These are phyloP conservation scores for Procavia capensis DNA, from an alignment of 2,113 vertebrate genomes.

Conservation along the genomic window DNA sequence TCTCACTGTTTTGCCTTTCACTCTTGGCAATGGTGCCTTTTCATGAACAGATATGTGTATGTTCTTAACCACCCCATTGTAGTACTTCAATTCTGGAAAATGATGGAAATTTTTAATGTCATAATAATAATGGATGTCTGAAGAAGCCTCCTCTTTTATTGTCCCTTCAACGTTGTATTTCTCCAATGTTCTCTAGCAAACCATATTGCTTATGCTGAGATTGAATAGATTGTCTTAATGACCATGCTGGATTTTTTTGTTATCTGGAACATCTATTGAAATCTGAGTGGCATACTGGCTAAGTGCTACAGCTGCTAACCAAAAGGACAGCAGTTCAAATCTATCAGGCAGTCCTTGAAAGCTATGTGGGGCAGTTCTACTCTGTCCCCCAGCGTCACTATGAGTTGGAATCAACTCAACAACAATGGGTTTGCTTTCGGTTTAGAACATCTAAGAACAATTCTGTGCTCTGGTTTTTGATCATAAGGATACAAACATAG, in stretches of 20 bases:
- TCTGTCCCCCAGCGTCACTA: too few relatives aligned
- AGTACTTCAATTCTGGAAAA: neutral
- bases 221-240: neutral
- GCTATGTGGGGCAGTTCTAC: too few relatives aligned
- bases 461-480: neutral
- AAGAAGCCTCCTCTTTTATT: neutral
- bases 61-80: neutral
- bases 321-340: too few relatives aligned
- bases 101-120: neutral
- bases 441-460: neutral
- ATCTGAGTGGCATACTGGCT: too few relatives aligned
- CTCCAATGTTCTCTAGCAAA: neutral
- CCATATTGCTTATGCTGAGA: neutral
- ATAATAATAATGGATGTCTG: neutral
- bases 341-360: too few relatives aligned
- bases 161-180: conserved; percentile 25
- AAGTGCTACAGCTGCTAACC: too few relatives aligned
- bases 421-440: too few relatives aligned
- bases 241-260: neutral
- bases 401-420: too few relatives aligned
- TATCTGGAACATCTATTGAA: neutral
- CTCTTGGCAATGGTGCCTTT: neutral
- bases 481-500: conserved; percentile 41
- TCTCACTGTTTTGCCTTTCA: neutral
- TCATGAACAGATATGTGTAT: neutral